A percentile compares a stretch with the other conserved stretches of the same genome.
Evolutionary conservation across 1,140 invertebrate genomes (phyloP).

Genomic region (Eumeta japonica): DNA sequence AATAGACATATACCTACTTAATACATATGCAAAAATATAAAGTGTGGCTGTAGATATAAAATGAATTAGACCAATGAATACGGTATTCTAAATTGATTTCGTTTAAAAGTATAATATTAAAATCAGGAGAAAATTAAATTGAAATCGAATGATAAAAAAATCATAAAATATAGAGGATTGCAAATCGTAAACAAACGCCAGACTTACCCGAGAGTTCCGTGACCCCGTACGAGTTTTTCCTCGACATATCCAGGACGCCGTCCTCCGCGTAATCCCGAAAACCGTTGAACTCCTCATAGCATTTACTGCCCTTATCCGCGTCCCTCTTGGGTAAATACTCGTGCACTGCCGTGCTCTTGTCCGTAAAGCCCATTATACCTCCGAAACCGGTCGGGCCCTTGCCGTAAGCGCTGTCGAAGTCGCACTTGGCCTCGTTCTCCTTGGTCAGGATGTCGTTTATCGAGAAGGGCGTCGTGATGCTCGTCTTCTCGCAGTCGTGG

Average conservation of each 20-base stretch:
- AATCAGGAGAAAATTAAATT: no score
- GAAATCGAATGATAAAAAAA: no score
- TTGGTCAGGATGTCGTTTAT: constrained; percentile 74
- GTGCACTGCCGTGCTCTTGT: constrained; percentile 22
- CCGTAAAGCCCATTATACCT: constrained; percentile 34
- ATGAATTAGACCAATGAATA: no score
- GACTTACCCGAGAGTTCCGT: constrained; percentile 44
- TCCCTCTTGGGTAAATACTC: constrained; percentile 32
- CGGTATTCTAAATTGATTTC: no score
- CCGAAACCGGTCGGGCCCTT: constrained; percentile 22
- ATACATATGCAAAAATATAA: no score
- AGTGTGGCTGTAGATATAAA: no score
- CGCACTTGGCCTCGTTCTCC: constrained; percentile 40
- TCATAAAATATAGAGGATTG: no score
- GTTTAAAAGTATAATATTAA: no score
- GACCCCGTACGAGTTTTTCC: constrained; percentile 42
- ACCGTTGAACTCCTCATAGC: constrained; percentile 39
- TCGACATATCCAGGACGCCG: constrained; percentile 42
- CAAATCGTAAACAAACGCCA: constrained; percentile 7
- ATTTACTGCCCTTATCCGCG: constrained; percentile 36
- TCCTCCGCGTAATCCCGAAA: constrained; percentile 39
- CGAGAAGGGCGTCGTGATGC: constrained; percentile 67
- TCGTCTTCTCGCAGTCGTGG: constrained; percentile 44
- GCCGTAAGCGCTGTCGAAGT: constrained; percentile 42
- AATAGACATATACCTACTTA: no score